These are phyloP conservation scores for Pachyseris speciosa DNA, from an alignment of 64 coral and sea anemone genomes.

Conservation along the genomic window DNA sequence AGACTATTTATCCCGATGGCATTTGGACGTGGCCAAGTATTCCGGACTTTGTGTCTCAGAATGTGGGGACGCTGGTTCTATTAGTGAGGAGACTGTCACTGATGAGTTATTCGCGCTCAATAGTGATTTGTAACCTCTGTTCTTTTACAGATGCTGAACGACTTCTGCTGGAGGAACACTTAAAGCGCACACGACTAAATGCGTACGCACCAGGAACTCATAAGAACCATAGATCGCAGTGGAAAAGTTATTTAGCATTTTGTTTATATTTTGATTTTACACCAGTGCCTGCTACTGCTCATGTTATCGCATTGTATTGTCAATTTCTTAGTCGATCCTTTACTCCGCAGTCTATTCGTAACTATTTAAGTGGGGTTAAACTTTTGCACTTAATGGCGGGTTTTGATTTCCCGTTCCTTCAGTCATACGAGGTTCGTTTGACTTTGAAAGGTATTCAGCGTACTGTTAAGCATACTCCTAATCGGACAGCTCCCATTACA, in stretches of 20 bases:
- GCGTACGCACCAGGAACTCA: conserved; percentile 40
- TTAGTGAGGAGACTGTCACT: not conserved
- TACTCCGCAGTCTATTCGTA: conserved; percentile 26
- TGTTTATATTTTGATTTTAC: not conserved
- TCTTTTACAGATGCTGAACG: conserved; percentile 21
- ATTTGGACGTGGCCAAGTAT: not conserved
- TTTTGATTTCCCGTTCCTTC: not conserved
- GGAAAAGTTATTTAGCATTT: conserved; percentile 6
- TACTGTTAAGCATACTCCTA: not conserved
- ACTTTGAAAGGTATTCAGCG: conserved; percentile 40
- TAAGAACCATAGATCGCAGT: conserved; percentile 38
- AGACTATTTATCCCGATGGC: conserved; percentile 48
- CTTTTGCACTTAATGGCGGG: conserved; percentile 21
- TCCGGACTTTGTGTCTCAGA: not conserved
- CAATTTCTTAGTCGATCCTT: not conserved
- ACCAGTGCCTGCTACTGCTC: too few species aligned
- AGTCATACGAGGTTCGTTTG: not conserved
- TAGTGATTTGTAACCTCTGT: conserved; percentile 40
- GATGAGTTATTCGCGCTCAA: conserved; percentile 13
- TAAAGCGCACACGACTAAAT: not conserved
- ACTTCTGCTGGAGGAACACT: not conserved
- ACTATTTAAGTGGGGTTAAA: conserved; percentile 47
- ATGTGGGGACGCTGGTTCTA: not conserved
- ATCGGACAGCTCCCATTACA: not conserved
- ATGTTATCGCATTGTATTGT: too few species aligned